Evolutionary conservation across 2,797 vertebrate species (phyloP), one percentile per base, ranked within the genome.

Genomic region (Coreius guichenoti): DNA sequence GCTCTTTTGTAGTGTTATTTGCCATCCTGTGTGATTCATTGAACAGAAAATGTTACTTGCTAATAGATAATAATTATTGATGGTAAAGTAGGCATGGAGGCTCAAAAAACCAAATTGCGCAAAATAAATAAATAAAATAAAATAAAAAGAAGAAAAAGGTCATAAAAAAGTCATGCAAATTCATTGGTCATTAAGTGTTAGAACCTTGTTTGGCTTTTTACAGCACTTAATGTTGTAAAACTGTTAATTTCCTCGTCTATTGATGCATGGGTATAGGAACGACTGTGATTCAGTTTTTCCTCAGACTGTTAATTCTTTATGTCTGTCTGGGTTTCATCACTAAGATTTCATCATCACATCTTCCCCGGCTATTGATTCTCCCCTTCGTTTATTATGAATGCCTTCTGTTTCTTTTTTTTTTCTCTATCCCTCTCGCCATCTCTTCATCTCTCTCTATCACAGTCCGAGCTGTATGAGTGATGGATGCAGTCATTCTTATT

Each of bases 271-370:
- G 5, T 58, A 78, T 58, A 12, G 3, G 31, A 36, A 80, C 23
- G 84, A 51, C 81, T 19, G 73, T 6, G 33, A 67, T 58, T 36
- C 29, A 49, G 23, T 75, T 83, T 82, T 80, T 31, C 31, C 29
- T 70, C 49, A 54, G 58, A 19, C 80, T 31, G 86, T 84, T 80
- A 54, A 82, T 80, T 85, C 65, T 73, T 81, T 86, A 79, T 80
- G 81, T 14, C 39, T 82, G 75, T 58, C 82, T 67, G 36, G 1
- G 69, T 88, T 93, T 89, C 79, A 92, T 92, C 89, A 80, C 69
- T 88, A 76, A 79, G 89, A 93, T 90, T 90, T 91, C 90, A 92
- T 92, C 89, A 90, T 92, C 92, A 80, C 70, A 65, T 61, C 82
- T 81, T 85, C 31, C 54, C 49, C 21, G 2, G 29, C 39, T 83